Base-by-base conservation (phyloP, 2,113 vertebrate species). In the Petroica traversi region DNA sequence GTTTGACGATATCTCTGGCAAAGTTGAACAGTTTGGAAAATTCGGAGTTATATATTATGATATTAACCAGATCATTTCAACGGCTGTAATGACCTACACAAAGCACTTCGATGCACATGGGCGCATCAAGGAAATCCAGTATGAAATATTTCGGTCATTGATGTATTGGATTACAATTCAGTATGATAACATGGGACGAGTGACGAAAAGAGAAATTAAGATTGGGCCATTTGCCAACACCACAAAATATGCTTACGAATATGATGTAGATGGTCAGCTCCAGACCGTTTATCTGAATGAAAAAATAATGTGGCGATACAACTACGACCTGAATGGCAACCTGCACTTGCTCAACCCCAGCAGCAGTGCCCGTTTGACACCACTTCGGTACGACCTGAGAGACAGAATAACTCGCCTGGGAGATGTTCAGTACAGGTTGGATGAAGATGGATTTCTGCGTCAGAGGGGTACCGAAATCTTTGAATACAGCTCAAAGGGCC, bases 101-200 rank as follows among this genome's bases (percentile, higher is more conserved):
- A 99, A 99, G 95, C 99, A 99, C 95, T 99, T 99, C 1, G 99
- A 99, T 19, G 98, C 99, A 2, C 99, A 99, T 1, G 99, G 99
- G 8, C 98, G 99, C 89, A 99, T 99, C 95, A 99, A 99, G 89
- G 99, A 99, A 94, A 99, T 99, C 80, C 99, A 99, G 86, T 99
- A 99, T 34, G 99, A 99, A 97, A 99, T 99, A 93, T 99, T 99
- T 89, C 98, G 99, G 63, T 99, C 99, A 0, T 97, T 99, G 78
- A 99, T 99, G 98, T 99, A 99, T 97, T 99, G 99, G 99, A 99
- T 99, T 97, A 99, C 99, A 34, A 98, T 99, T 96, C 99, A 99
- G 58, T 99, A 99, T 11, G 99, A 99, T 52, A 99, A 99, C 36
- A 99, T 99, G 97, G 99, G 99, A 25, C 97, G 99, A 38, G 99